phyloP scores from a whole-genome alignment of 2,113 vertebrate genomes.

The Canis aureus region DNA sequence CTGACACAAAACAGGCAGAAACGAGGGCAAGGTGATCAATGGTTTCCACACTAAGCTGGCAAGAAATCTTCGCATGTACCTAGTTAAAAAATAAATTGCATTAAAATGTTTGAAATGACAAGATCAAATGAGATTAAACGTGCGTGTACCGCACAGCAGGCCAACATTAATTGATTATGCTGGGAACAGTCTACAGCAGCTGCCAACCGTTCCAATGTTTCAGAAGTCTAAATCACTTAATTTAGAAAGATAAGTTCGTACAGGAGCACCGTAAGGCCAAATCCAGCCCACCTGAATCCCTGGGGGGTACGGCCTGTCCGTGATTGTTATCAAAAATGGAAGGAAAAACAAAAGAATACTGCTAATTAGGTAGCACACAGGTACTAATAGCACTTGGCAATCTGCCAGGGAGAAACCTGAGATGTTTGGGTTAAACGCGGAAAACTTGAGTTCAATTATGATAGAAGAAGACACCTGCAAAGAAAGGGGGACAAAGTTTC shows the following conservation, averaged over 20 bases:
- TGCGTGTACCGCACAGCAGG: background rate
- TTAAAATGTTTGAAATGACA: constrained; percentile 74
- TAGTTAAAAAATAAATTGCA: constrained; percentile 73
- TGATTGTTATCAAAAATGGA: background rate
- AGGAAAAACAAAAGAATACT: constrained; percentile 14
- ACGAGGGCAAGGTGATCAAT: constrained; percentile 43
- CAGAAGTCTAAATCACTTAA: constrained; percentile 61
- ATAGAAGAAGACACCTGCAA: background rate
- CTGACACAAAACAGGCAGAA: constrained; percentile 69
- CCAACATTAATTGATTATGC: constrained; percentile 54
- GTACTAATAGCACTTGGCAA: background rate
- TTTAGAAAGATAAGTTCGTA: background rate
- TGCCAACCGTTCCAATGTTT: constrained; percentile 65
- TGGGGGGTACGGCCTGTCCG: constrained; percentile 43
- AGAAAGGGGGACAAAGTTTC: accelerated
- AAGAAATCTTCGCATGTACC: constrained; percentile 84
- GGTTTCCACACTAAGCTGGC: constrained; percentile 74
- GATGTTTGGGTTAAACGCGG: background rate
- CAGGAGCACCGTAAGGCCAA: background rate
- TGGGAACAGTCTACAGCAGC: constrained; percentile 59
- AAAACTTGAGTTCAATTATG: background rate
- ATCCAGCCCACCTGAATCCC: constrained; percentile 53
- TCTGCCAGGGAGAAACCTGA: constrained; percentile 41
- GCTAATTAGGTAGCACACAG: background rate
- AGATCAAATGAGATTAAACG: constrained; percentile 49